Percentiles rank a stretch among this genome's conserved stretches.
phyloP scores from a whole-genome alignment of 2,888 invertebrate genomes.

The Perithous albicinctus region DNA sequence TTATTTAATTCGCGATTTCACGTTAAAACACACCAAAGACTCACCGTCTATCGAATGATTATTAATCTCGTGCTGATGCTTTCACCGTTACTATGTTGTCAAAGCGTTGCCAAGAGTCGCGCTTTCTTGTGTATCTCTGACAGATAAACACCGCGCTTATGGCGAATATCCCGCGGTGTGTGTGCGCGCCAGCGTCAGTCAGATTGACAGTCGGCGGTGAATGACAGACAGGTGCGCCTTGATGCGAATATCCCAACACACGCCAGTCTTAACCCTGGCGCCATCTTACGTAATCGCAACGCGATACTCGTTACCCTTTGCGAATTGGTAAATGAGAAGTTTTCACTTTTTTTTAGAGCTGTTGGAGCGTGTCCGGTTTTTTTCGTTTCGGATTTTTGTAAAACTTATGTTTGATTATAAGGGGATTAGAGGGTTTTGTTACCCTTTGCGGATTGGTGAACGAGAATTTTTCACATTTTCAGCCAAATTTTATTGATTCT shows the following conservation, averaged over 20 bases:
- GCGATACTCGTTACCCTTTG: neutral
- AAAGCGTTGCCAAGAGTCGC: neutral
- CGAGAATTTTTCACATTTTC: no score
- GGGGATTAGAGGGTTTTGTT: no score
- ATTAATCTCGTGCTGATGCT: neutral
- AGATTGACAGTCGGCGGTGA: slow-evolving; percentile 77
- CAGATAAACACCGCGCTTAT: slow-evolving; percentile 71
- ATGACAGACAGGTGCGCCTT: slow-evolving; percentile 78
- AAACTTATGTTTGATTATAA: no score
- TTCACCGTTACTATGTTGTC: neutral
- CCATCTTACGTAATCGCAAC: slow-evolving; percentile 48
- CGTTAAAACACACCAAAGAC: slow-evolving; percentile 15
- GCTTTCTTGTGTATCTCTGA: slow-evolving; percentile 64
- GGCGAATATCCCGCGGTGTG: slow-evolving; percentile 69
- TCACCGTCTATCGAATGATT: slow-evolving; percentile 10
- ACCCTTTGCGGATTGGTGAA: no score
- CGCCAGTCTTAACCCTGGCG: slow-evolving; percentile 50
- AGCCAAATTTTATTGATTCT: no score
- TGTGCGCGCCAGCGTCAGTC: slow-evolving; percentile 76
- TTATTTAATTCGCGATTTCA: slow-evolving; percentile 27
- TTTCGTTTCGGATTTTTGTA: no score
- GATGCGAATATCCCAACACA: slow-evolving; percentile 56
- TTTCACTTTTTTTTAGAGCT: neutral
- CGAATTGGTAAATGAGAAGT: neutral
- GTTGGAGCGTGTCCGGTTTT: no score